Percentiles rank a stretch among this genome's conserved stretches.
Conservation (phyloP, 1,140 invertebrate species). For the Apis florea region DNA sequence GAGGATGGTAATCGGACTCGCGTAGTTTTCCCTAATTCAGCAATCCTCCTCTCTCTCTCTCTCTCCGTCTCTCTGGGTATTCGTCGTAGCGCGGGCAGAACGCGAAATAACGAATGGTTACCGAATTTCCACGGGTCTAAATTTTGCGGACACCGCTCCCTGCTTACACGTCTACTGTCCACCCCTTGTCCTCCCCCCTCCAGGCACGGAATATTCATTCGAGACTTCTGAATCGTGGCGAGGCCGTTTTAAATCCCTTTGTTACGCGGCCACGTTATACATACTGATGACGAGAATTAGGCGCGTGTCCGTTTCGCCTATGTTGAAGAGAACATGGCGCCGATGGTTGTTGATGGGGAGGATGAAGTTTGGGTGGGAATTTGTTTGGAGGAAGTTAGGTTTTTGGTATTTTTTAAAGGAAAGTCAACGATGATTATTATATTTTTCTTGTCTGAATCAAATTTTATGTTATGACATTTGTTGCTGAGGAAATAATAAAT, state of each 20-base stretch:
- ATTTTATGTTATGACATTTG: too few species aligned
- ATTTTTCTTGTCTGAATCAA: too few species aligned
- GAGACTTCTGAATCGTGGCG: slow-evolving; percentile 30
- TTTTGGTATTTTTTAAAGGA: too few species aligned
- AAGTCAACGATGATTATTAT: too few species aligned
- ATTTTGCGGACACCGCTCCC: slow-evolving; percentile 19
- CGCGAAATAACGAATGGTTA: slow-evolving; percentile 55
- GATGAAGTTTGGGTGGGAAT: too few species aligned
- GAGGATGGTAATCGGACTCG: slow-evolving; percentile 62
- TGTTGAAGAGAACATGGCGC: too few species aligned
- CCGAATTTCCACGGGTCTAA: slow-evolving; percentile 35
- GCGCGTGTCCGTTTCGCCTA: neutral
- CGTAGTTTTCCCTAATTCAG: slow-evolving; percentile 70
- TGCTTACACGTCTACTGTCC: neutral
- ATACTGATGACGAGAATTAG: slow-evolving; percentile 40
- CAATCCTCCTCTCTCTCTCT: slow-evolving; percentile 44
- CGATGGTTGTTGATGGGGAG: too few species aligned
- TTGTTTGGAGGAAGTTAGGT: too few species aligned
- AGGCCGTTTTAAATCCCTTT: slow-evolving; percentile 42
- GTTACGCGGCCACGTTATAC: slow-evolving; percentile 31
- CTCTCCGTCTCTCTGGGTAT: neutral
- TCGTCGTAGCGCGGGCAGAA: neutral
- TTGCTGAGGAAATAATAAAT: too few species aligned
- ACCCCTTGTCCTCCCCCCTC: neutral
- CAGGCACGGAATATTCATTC: slow-evolving; percentile 46